Base-by-base conservation (phyloP, 2,888 invertebrate species). In the Coelopa pilipes region DNA sequence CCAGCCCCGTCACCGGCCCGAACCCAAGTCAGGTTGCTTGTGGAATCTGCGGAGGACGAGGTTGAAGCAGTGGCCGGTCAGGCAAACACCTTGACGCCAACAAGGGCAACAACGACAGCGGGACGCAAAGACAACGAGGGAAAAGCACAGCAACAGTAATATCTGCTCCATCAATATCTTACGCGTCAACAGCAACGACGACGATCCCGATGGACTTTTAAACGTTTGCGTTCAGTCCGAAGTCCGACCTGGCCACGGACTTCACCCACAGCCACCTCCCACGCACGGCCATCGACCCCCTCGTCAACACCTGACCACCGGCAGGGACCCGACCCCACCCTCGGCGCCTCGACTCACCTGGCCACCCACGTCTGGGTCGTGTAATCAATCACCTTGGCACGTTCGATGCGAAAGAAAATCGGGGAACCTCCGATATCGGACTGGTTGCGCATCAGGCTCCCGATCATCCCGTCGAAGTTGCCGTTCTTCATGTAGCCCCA, bases 341-440 rank as follows among this genome's bases (percentile, higher is more conserved):
- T 13, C 19, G 19, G 12, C 5, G 12, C 34, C 4, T 17, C 47
- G 11, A 70, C 76, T 82, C 86, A 92, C 92, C 89, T 90, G 72
- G 91, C 89, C 77, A 89, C 87, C 91, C 92, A 92, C 17, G 90
- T 90, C 78, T 91, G 90, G 7, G 89, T 89, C 45, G 90, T 90
- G 76, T 90, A 91, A 79, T 91, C 90, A 73, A 91, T 87, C 73
- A 90, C 89, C 78, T 88, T 84, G 46, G 89, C 88, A 77, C 93
- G 88, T 80, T 93, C 92, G n/a, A 87, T 82, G 81, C 91, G 90
- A 82, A 90, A 91, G 86, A 92, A 91, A 66, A 92, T 86, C 0
- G 92, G 91, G 15, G 92, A 90, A n/a, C 91, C 91, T 0, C 92
- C 92, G 75, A 93, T 89, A 81, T 93, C 93, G 0, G 91, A 89